Conservation (phyloP, 1,140 invertebrate genomes). For the Zaprionus taronus region DNA sequence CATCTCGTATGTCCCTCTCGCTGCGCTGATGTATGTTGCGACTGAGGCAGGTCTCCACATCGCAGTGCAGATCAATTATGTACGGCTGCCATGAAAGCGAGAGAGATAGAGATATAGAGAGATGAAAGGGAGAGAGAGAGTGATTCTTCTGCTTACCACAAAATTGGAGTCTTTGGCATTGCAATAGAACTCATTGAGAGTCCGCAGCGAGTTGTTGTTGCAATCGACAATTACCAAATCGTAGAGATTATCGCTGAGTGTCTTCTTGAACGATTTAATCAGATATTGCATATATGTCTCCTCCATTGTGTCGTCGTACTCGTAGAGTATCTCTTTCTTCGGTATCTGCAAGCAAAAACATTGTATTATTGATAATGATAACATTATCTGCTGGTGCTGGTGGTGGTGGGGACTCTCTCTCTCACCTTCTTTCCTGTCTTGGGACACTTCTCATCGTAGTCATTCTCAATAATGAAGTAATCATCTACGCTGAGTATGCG, state of each 20-base stretch:
- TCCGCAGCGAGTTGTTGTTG: conserved; percentile 91
- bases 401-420: conserved; percentile 8
- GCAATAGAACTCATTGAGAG: conserved; percentile 95
- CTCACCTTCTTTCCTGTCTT: conserved; percentile 91
- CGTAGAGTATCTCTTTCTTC: conserved; percentile 92
- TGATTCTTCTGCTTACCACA: conserved; percentile 87
- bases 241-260: conserved; percentile 95
- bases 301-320: conserved; percentile 95
- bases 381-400: no score
- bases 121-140: conserved; percentile 15
- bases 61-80: conserved; percentile 91
- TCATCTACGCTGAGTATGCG: conserved; percentile 97
- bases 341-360: conserved; percentile 85
- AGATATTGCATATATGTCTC: conserved; percentile 92
- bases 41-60: conserved; percentile 90
- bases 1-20: conserved; percentile 91
- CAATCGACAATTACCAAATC: conserved; percentile 96
- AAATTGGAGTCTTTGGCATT: conserved; percentile 95
- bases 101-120: conserved; percentile 1
- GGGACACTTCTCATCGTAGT: conserved; percentile 91
- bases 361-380: no score
- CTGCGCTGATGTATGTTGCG: conserved; percentile 93
- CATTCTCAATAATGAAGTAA: conserved; percentile 97
- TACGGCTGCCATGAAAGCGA: conserved; percentile 59
- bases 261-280: conserved; percentile 96